Evolutionary conservation across 1,140 invertebrate genomes (phyloP).

Genomic region (Drosophila lacteicornis): DNA sequence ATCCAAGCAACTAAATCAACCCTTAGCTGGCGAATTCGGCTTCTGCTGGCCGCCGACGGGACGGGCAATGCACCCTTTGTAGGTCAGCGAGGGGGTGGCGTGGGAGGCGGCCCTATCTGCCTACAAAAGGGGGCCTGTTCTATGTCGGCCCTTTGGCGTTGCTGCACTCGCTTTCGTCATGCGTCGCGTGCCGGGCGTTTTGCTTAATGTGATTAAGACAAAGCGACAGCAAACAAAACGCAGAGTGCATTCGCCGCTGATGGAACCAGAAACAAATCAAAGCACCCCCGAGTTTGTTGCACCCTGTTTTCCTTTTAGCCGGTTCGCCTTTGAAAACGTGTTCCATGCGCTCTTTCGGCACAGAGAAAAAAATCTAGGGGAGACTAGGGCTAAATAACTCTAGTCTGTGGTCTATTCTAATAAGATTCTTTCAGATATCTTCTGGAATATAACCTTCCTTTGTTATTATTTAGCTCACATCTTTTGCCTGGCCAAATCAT

Average conservation of each 20-base stretch:
- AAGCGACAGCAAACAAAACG: constrained; percentile 52
- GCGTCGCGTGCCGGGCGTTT: constrained; percentile 66
- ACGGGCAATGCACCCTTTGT: constrained; percentile 74
- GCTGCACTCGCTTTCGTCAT: constrained; percentile 50
- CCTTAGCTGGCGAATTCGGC: constrained; percentile 49
- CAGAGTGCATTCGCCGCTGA: constrained; percentile 36
- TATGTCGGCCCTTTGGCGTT: constrained; percentile 3
- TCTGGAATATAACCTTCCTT: too few relatives aligned
- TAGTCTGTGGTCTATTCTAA: too few relatives aligned
- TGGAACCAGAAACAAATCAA: constrained; percentile 63
- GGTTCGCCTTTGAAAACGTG: constrained; percentile 6
- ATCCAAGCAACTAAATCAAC: constrained; percentile 47
- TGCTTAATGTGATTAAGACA: constrained; percentile 72
- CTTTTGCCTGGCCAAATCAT: too few relatives aligned
- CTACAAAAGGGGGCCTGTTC: background rate
- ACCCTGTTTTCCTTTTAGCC: constrained; percentile 28
- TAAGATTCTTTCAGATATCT: too few relatives aligned
- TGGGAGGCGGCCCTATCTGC: background rate
- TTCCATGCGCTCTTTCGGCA: background rate
- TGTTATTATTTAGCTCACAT: too few relatives aligned
- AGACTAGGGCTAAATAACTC: too few relatives aligned
- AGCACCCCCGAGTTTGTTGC: constrained; percentile 63
- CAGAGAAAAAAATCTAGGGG: constrained; percentile 1
- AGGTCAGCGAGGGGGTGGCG: constrained; percentile 67
- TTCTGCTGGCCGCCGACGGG: constrained; percentile 29